Evolutionary conservation across 2,797 vertebrate species (phyloP), one percentile per base, ranked within the genome.

Genomic region (Cyprinodon diabolis): DNA sequence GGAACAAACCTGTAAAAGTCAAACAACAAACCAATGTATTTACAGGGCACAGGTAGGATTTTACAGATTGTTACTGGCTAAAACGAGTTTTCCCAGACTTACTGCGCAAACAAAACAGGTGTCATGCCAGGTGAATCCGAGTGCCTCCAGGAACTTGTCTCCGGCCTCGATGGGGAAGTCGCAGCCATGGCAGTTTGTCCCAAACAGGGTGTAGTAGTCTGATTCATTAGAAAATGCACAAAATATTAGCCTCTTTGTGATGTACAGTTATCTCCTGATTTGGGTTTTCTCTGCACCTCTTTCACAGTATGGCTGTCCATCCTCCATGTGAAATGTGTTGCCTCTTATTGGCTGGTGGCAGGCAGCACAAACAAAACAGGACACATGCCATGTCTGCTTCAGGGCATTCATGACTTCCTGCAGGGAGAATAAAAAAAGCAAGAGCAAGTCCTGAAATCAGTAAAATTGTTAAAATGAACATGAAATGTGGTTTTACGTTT

Each of bases 101-200:
- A 99, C 98, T 0, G 95, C 93, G 73, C 98, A 99, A 21, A 99
- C 98, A 75, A 99, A 99, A 92, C 98, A 99, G 81, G 97, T 99
- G 86, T 99, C 98, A 6, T 99, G 98, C 98, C 98, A 99, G 87
- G 96, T 99, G 85, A 93, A 94, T 52, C 97, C 97, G 69, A 99
- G 86, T 45, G 97, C 98, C 83, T 99, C 97, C 85, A 99, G 94
- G 86, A 99, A 99, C 87, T 96, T 96, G 89, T 99, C 98, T 4
- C 98, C 98, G 0, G 98, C 98, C 91, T 99, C 98, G 57, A 99
- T 98, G 77, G 98, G 97, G 86, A 98, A 99, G 83, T 99, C 97
- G 66, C 98, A 99, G 76, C 98, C 98, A 0, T 92, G 96, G 90
- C 98, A 99, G 89, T 95, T 96, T 0, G 97, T 96, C 77, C 97